Percentiles rank a stretch among this genome's conserved stretches.
Conservation (phyloP, 1,140 invertebrate genomes). For the Drosophila rhopaloa region DNA sequence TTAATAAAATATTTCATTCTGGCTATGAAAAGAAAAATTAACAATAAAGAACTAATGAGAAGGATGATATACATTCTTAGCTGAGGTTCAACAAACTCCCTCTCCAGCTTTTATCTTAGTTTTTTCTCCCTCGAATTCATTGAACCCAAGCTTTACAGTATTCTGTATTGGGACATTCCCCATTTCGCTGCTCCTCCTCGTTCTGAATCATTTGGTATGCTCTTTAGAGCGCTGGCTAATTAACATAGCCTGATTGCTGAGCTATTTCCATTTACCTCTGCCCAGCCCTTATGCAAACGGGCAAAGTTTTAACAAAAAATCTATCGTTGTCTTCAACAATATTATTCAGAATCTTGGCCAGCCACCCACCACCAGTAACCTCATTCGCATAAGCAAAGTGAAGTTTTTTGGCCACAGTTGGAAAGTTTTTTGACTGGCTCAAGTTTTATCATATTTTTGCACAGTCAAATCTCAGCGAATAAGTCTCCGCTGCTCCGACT, state of each 20-base stretch:
- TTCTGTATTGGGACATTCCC: neutral
- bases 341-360: slow-evolving; percentile 57
- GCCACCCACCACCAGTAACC: neutral
- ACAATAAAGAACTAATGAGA: no score
- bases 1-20: no score
- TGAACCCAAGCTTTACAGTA: neutral
- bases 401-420: slow-evolving; percentile 62
- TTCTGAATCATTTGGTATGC: slow-evolving; percentile 50
- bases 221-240: slow-evolving; percentile 59
- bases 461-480: slow-evolving; percentile 63
- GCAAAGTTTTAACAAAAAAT: slow-evolving; percentile 31
- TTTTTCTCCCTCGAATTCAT: neutral
- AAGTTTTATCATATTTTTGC: slow-evolving; percentile 81
- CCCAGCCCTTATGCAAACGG: neutral
- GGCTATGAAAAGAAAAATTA: no score
- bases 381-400: slow-evolving; percentile 33
- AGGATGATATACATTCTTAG: no score
- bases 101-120: no score
- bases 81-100: no score
- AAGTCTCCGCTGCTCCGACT: slow-evolving; percentile 39
- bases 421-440: slow-evolving; percentile 66
- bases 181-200: neutral
- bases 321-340: slow-evolving; percentile 59
- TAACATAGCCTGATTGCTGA: slow-evolving; percentile 52
- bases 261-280: slow-evolving; percentile 31